A percentile compares a stretch with the other conserved stretches of the same genome.
These are phyloP conservation scores for Graptemys geographica DNA, from an alignment of 2,797 vertebrate species.

Conservation along the genomic window DNA sequence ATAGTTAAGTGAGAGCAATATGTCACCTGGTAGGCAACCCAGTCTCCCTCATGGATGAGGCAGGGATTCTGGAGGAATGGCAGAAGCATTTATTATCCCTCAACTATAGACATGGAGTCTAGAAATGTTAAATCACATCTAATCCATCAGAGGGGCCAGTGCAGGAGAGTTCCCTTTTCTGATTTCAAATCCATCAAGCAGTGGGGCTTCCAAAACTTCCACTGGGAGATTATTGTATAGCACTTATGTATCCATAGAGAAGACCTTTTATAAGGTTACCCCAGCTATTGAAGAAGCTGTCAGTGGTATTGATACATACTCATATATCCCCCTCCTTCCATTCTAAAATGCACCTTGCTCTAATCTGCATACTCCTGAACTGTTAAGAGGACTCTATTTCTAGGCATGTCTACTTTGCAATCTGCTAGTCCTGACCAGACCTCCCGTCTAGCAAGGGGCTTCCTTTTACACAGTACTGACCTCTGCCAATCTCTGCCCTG, in stretches of 20 bases:
- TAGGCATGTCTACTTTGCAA: constrained; percentile 34
- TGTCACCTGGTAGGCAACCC: not conserved
- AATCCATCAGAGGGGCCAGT: not conserved
- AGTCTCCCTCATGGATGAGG: constrained; percentile 10
- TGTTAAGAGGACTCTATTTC: not conserved
- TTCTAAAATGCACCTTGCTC: not conserved
- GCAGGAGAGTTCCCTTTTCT: not conserved
- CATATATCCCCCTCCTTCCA: not conserved
- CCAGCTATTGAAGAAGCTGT: not conserved
- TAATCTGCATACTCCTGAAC: not conserved
- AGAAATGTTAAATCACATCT: not conserved
- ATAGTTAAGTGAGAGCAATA: not conserved
- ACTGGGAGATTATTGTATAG: not conserved
- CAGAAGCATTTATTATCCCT: not conserved
- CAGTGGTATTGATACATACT: not conserved
- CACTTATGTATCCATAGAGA: too few species aligned
- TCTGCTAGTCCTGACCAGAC: constrained; percentile 23
- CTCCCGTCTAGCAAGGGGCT: constrained; percentile 3
- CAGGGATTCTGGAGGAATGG: not conserved
- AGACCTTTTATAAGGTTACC: too few species aligned
- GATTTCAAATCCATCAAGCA: not conserved
- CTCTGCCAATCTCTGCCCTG: constrained; percentile 34
- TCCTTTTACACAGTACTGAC: not conserved
- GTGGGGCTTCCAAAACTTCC: not conserved
- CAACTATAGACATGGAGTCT: not conserved